These are phyloP conservation scores for Pecten maximus DNA, from an alignment of 2,888 invertebrate species.

Conservation along the genomic window DNA sequence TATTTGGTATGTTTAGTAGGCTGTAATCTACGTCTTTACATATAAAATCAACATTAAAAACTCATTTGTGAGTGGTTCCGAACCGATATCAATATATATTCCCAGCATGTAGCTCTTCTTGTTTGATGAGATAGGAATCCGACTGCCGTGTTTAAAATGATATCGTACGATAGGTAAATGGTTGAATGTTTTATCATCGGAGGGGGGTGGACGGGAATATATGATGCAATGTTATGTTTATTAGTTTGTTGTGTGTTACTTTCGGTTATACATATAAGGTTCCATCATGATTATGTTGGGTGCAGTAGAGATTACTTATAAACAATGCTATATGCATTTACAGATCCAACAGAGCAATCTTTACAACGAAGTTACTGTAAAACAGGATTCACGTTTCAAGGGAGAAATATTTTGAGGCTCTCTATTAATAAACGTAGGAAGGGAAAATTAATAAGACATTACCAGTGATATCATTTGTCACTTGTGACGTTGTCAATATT, in stretches of 20 bases:
- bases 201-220: neutral
- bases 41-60: conserved; percentile 1
- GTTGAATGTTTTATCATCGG: neutral
- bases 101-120: neutral
- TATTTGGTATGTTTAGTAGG: neutral
- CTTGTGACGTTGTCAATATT: no score
- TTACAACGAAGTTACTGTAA: no score
- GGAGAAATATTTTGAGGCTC: no score
- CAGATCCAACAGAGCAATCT: no score
- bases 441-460: no score
- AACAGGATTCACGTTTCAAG: no score
- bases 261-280: neutral
- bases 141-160: neutral
- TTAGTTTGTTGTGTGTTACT: neutral
- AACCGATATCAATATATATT: neutral
- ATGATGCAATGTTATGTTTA: neutral
- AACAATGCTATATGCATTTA: no score
- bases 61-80: neutral
- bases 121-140: neutral
- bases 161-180: neutral
- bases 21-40: neutral
- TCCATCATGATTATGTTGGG: neutral
- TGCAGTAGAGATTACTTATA: no score
- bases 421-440: no score
- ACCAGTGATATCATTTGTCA: no score